Percentiles rank a stretch among this genome's conserved stretches.
Evolutionary conservation across 2,113 vertebrate genomes (phyloP).

Genomic region (Eulacestoma nigropectus): DNA sequence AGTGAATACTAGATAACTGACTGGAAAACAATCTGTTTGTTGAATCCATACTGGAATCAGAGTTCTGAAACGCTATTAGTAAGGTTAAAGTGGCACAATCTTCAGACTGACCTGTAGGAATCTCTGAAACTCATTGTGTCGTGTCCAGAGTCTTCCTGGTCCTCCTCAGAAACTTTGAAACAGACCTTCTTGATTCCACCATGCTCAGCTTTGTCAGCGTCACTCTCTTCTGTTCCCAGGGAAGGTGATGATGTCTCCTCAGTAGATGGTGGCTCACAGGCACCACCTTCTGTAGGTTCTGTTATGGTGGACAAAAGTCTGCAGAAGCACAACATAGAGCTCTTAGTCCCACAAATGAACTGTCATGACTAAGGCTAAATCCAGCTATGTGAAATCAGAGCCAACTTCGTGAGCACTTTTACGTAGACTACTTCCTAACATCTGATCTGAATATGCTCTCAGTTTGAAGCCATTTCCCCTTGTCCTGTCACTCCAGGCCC

Average conservation of each 20-base stretch:
- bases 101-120: slow-evolving; percentile 88
- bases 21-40: background rate
- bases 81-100: background rate
- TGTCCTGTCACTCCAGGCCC: background rate
- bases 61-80: background rate
- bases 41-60: background rate
- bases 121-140: slow-evolving; percentile 98
- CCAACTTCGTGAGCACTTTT: background rate
- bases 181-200: slow-evolving; percentile 91
- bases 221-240: slow-evolving; percentile 79
- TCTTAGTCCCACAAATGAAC: background rate
- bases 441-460: background rate
- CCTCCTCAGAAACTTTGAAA: slow-evolving; percentile 95
- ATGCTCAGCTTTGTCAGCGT: slow-evolving; percentile 85
- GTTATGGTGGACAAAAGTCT: slow-evolving; percentile 95
- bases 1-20: background rate
- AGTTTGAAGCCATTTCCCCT: background rate
- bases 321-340: background rate
- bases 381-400: background rate
- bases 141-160: slow-evolving; percentile 98
- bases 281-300: slow-evolving; percentile 80
- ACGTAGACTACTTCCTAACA: background rate
- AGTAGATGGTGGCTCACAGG: slow-evolving; percentile 74
- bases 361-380: background rate
- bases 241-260: slow-evolving; percentile 78